These are phyloP conservation scores for Nycticebus coucang DNA, from an alignment of 2,113 vertebrate genomes.

Conservation along the genomic window DNA sequence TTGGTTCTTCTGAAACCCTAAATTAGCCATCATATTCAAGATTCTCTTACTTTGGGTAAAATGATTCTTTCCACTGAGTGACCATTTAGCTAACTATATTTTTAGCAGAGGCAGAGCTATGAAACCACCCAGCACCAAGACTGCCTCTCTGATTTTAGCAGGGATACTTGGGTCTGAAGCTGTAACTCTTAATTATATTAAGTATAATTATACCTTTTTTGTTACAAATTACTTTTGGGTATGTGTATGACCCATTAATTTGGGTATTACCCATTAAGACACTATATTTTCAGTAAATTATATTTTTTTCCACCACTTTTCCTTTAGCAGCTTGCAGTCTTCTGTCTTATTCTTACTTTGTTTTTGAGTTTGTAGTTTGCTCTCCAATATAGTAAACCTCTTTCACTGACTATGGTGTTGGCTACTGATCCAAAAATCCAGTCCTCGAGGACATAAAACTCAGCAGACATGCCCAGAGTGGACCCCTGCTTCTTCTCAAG, in stretches of 20 bases:
- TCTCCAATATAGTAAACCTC: neutral
- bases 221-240: neutral
- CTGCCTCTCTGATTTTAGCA: neutral
- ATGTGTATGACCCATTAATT: neutral
- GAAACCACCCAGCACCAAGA: neutral
- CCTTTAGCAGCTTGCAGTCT: neutral
- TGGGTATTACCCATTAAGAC: neutral
- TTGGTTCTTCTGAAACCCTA: neutral
- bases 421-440: constrained; percentile 62
- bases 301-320: neutral
- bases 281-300: neutral
- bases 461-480: constrained; percentile 79
- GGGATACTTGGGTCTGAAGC: neutral
- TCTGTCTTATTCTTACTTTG: constrained; percentile 39
- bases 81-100: neutral
- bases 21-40: neutral
- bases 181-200: neutral
- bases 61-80: neutral
- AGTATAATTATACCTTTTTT: neutral
- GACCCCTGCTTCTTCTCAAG: constrained; percentile 86
- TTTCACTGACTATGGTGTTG: neutral
- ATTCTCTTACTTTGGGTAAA: neutral
- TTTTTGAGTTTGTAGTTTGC: constrained; percentile 57
- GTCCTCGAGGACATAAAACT: constrained; percentile 84
- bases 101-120: neutral